These are phyloP conservation scores for Aramus guarauna DNA, from an alignment of 2,113 vertebrate species.

Conservation along the genomic window DNA sequence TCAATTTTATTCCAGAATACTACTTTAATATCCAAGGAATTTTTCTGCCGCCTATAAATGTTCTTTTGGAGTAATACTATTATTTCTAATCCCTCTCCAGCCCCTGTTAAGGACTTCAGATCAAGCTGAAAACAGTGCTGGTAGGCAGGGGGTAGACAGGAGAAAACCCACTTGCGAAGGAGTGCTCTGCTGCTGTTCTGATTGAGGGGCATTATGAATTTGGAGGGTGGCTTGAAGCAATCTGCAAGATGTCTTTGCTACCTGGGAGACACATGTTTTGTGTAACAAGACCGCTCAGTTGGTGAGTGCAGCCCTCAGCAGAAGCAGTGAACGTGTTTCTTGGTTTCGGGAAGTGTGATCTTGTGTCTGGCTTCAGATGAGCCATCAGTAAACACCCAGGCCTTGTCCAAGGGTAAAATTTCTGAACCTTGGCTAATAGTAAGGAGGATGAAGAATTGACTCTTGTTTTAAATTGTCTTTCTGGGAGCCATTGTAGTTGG, in stretches of 20 bases:
- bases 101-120: background rate
- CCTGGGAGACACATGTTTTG: background rate
- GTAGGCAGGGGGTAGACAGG: background rate
- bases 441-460: background rate
- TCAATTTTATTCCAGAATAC: background rate
- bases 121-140: background rate
- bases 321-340: fast-evolving
- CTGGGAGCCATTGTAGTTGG: background rate
- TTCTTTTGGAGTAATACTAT: background rate
- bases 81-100: background rate
- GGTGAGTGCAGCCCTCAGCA: background rate
- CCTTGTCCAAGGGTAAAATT: background rate
- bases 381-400: background rate
- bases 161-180: background rate
- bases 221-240: background rate
- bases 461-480: background rate
- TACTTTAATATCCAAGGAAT: background rate
- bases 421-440: background rate
- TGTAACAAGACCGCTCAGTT: background rate
- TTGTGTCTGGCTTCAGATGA: background rate
- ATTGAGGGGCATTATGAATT: background rate
- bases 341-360: background rate
- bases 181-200: background rate
- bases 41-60: background rate
- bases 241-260: background rate